Evolutionary conservation across 2,113 vertebrate genomes (phyloP).

Genomic region (Phaetusa simplex): DNA sequence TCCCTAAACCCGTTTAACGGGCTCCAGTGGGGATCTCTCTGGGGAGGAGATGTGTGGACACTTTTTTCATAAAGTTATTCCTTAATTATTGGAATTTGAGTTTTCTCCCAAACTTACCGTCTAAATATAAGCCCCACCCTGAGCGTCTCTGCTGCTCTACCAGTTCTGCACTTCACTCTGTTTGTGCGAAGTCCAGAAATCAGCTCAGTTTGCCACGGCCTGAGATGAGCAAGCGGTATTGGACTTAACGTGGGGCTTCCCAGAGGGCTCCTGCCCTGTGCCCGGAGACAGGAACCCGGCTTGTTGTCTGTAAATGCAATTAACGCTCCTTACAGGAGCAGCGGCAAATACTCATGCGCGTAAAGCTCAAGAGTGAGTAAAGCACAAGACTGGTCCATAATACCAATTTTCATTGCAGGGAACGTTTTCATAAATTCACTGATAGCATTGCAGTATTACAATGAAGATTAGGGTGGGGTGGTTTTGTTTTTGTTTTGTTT

Average conservation of each 20-base stretch:
- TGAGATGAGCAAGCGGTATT: background rate
- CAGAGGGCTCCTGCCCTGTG: background rate
- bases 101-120: background rate
- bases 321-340: background rate
- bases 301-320: fast-evolving
- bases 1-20: background rate
- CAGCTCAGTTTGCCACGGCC: background rate
- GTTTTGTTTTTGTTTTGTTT: background rate
- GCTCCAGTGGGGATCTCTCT: background rate
- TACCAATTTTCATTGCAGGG: background rate
- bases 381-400: background rate
- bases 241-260: background rate
- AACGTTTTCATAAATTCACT: background rate
- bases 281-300: background rate
- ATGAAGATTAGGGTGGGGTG: background rate
- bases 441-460: background rate
- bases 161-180: background rate
- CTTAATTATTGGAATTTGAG: background rate
- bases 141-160: background rate
- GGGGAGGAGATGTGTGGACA: background rate
- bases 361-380: background rate
- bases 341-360: background rate
- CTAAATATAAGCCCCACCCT: background rate
- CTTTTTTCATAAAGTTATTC: background rate
- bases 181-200: background rate